phyloP scores from a whole-genome alignment of 2,888 invertebrate species.

The Agrotis clavis region DNA sequence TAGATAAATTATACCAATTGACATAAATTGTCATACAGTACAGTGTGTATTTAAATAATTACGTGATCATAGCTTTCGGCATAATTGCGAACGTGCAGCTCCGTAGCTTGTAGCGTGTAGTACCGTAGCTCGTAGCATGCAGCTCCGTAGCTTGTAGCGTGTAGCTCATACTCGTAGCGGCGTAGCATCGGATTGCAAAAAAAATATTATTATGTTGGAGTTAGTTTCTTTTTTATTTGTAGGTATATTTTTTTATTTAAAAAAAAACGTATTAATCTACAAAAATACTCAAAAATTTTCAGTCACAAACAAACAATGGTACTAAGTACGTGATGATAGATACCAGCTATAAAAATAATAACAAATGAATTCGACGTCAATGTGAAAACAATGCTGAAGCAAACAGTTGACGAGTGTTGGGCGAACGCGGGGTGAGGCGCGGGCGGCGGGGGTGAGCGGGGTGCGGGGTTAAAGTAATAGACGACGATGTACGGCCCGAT shows the following conservation, averaged over 20 bases:
- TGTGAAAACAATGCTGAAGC: constrained; percentile 66
- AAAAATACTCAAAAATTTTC: background rate
- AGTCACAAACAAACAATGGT: background rate
- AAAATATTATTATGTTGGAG: too few species aligned
- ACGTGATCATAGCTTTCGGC: background rate
- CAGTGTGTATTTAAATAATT: background rate
- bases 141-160: background rate
- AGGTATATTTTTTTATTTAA: background rate
- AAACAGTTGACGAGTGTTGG: constrained; percentile 28
- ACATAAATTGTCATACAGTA: too few species aligned
- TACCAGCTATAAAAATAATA: constrained; percentile 69
- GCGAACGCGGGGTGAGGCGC: constrained; percentile 1
- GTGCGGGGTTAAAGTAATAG: constrained; percentile 74
- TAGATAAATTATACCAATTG: too few species aligned
- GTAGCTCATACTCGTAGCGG: constrained; percentile 3
- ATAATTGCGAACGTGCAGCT: background rate
- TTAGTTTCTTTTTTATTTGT: too few species aligned
- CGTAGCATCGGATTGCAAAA: background rate
- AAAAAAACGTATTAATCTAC: too few species aligned
- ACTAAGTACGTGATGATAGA: background rate
- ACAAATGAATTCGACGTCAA: constrained; percentile 75
- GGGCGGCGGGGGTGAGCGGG: constrained; percentile 25
- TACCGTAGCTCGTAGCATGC: background rate
- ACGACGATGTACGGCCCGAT: constrained; percentile 81
- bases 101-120: constrained; percentile 13